Conservation (phyloP, 92 coral and sea anemone genomes). For the Epizoanthus fatuus region DNA sequence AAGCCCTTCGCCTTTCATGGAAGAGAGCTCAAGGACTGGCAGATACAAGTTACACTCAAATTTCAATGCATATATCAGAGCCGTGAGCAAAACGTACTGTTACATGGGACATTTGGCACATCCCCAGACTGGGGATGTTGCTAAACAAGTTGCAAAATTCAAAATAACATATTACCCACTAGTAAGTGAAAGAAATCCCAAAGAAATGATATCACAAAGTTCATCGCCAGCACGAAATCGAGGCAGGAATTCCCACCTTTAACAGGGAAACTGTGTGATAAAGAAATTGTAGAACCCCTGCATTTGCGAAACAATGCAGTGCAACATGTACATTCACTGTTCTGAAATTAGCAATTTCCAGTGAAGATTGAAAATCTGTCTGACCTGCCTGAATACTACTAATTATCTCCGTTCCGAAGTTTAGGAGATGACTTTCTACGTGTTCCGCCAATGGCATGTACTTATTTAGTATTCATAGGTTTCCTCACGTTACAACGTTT, state of each 20-base stretch:
- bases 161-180: not conserved
- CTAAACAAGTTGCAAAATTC: not conserved
- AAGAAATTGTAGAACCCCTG: constrained; percentile 32
- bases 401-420: too few relatives aligned
- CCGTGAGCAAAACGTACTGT: too few relatives aligned
- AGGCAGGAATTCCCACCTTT: constrained; percentile 25
- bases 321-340: constrained; percentile 12
- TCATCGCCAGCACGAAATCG: not conserved
- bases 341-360: not conserved
- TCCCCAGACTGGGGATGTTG: not conserved
- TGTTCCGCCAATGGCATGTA: too few relatives aligned
- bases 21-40: too few relatives aligned
- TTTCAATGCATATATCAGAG: too few relatives aligned
- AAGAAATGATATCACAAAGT: not conserved
- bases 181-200: not conserved
- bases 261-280: constrained; percentile 35
- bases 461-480: too few relatives aligned
- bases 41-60: too few relatives aligned
- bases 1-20: too few relatives aligned
- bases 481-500: too few relatives aligned
- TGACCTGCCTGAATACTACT: not conserved
- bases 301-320: constrained; percentile 42
- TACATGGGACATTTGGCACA: constrained; percentile 12
- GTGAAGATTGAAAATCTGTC: not conserved
- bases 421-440: too few relatives aligned